These are phyloP conservation scores for Chrysopilus asiliformis DNA, from an alignment of 2,888 invertebrate species.

Conservation along the genomic window DNA sequence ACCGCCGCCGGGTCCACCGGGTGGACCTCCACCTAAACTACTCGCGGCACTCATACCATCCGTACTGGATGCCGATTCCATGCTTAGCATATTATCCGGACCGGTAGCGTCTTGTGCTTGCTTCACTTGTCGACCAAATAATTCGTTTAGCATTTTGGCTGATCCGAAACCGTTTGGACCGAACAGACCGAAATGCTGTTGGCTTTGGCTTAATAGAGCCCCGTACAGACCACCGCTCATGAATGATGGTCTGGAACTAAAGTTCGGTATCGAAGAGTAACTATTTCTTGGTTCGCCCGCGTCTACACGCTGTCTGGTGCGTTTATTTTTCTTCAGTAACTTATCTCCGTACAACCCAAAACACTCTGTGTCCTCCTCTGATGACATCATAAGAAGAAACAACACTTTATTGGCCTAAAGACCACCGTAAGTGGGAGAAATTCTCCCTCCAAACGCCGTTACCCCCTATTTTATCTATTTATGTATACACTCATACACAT, in stretches of 20 bases:
- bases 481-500: too few species aligned
- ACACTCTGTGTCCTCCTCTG: constrained; percentile 90
- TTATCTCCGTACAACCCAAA: constrained; percentile 89
- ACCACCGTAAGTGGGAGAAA: constrained; percentile 21
- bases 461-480: constrained; percentile 20
- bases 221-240: constrained; percentile 79
- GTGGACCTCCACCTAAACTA: constrained; percentile 19
- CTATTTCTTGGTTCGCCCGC: constrained; percentile 91
- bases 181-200: constrained; percentile 69
- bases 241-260: constrained; percentile 65
- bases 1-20: constrained; percentile 4
- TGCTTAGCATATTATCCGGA: constrained; percentile 36
- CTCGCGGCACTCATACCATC: constrained; percentile 32
- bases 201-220: constrained; percentile 69
- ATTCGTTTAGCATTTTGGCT: constrained; percentile 84
- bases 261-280: constrained; percentile 69
- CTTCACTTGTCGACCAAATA: constrained; percentile 68
- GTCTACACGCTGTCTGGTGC: constrained; percentile 92
- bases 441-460: constrained; percentile 14
- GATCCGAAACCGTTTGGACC: constrained; percentile 73
- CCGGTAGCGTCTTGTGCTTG: constrained; percentile 49
- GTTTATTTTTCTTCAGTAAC: constrained; percentile 84
- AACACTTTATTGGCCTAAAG: constrained; percentile 70
- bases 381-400: constrained; percentile 88
- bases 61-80: constrained; percentile 35